phyloP scores from a whole-genome alignment of 1,140 invertebrate genomes.

The Saccostrea cuccullata region DNA sequence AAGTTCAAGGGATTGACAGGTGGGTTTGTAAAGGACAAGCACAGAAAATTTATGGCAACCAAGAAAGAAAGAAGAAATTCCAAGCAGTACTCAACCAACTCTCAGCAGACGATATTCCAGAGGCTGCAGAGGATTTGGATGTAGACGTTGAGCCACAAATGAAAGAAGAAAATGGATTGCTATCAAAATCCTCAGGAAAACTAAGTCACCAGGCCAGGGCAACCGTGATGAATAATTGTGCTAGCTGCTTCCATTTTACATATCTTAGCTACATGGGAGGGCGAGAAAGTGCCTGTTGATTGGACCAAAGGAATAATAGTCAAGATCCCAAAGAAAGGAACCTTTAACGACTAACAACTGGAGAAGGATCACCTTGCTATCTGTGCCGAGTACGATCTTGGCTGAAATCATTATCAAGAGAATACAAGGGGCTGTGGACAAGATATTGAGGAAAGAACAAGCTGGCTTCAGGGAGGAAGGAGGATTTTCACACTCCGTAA shows the following conservation, averaged over 20 bases:
- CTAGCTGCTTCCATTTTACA: slow-evolving; percentile 4
- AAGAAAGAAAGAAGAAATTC: no score
- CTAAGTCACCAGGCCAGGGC: slow-evolving; percentile 34
- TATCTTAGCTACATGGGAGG: background rate
- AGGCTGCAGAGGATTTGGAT: background rate
- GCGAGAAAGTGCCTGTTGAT: background rate
- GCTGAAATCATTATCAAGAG: background rate
- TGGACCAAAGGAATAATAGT: background rate
- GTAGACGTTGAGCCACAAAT: background rate
- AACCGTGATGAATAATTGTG: no score
- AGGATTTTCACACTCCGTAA: slow-evolving; percentile 33
- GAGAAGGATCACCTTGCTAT: background rate
- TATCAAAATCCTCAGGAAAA: background rate
- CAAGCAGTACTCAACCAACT: no score
- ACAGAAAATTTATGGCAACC: no score
- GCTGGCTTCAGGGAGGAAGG: background rate
- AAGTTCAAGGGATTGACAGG: no score
- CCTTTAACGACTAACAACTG: slow-evolving; percentile 13
- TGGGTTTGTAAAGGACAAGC: no score
- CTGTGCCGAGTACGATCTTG: slow-evolving; percentile 29
- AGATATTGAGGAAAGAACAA: slow-evolving; percentile 20
- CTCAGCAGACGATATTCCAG: no score
- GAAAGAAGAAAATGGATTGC: slow-evolving; percentile 13
- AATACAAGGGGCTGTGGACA: background rate
- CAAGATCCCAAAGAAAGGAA: slow-evolving; percentile 26